These are phyloP conservation scores for Sylvilagus floridanus DNA, from an alignment of 2,797 vertebrate genomes.

Conservation along the genomic window DNA sequence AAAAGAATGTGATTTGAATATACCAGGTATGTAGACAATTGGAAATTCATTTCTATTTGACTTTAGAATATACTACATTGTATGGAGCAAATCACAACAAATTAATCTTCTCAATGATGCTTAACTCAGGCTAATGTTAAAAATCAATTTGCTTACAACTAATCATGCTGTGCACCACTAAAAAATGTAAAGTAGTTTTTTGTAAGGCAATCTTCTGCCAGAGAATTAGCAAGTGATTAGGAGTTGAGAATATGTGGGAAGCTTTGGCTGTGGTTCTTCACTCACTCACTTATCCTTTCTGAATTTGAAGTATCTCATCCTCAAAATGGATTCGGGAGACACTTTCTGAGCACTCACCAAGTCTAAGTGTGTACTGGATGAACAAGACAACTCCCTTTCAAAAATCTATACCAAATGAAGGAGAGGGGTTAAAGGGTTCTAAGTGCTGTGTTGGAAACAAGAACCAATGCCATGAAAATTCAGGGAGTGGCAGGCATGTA, in stretches of 20 bases:
- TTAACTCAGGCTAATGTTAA: constrained; percentile 48
- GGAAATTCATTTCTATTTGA: constrained; percentile 47
- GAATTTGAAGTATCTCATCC: background rate
- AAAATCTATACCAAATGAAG: background rate
- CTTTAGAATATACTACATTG: constrained; percentile 28
- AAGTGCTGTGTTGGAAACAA: background rate
- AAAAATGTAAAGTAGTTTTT: background rate
- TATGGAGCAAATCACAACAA: constrained; percentile 57
- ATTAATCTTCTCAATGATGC: constrained; percentile 32
- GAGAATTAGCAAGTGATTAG: background rate
- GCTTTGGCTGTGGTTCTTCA: background rate
- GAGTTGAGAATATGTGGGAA: background rate
- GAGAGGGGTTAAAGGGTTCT: background rate
- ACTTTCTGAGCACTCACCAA: background rate
- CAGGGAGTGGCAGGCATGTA: background rate
- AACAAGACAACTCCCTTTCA: background rate
- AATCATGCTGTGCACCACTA: background rate
- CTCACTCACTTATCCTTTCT: background rate
- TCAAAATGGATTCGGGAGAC: background rate
- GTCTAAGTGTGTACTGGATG: background rate
- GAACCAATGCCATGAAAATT: background rate
- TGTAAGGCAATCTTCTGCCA: background rate
- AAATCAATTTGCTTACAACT: constrained; percentile 53
- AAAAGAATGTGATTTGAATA: constrained; percentile 42
- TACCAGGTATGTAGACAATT: background rate